These are phyloP conservation scores for Deladenus siricidicola DNA, from an alignment of 2,888 invertebrate species.

Conservation along the genomic window DNA sequence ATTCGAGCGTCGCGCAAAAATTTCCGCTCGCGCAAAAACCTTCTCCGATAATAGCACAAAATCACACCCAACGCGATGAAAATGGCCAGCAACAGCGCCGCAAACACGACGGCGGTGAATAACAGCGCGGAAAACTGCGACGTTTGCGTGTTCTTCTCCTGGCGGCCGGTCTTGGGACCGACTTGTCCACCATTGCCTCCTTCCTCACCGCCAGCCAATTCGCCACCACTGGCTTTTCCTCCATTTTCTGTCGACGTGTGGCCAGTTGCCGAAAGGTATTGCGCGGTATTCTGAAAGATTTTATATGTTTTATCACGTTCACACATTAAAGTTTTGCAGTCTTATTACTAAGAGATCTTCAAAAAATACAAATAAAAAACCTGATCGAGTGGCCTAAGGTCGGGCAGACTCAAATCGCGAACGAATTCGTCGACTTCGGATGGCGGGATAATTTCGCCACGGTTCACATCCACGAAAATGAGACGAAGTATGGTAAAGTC, in stretches of 20 bases:
- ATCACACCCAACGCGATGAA: background rate
- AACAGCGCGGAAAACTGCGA: slow-evolving; percentile 1
- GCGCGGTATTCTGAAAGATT: too few relatives aligned
- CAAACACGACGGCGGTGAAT: background rate
- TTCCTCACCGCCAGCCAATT: too few relatives aligned
- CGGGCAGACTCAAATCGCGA: slow-evolving; percentile 6
- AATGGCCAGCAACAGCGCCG: background rate
- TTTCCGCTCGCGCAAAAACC: slow-evolving; percentile 1
- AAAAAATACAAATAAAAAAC: too few relatives aligned
- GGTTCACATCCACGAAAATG: background rate
- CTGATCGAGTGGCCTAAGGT: slow-evolving; percentile 1
- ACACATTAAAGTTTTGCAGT: too few relatives aligned
- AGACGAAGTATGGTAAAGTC: background rate
- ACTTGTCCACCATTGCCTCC: too few relatives aligned
- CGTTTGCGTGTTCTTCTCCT: background rate
- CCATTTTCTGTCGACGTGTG: too few relatives aligned
- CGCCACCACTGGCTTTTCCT: too few relatives aligned
- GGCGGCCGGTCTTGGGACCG: too few relatives aligned
- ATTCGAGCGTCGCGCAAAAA: background rate
- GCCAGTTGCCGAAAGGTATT: background rate
- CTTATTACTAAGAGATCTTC: too few relatives aligned
- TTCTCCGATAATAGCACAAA: slow-evolving; percentile 1
- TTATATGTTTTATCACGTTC: too few relatives aligned
- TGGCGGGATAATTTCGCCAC: background rate
- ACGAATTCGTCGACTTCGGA: background rate